These are phyloP conservation scores for Sebastolobus alascanus DNA, from an alignment of 2,797 vertebrate genomes.

Conservation along the genomic window DNA sequence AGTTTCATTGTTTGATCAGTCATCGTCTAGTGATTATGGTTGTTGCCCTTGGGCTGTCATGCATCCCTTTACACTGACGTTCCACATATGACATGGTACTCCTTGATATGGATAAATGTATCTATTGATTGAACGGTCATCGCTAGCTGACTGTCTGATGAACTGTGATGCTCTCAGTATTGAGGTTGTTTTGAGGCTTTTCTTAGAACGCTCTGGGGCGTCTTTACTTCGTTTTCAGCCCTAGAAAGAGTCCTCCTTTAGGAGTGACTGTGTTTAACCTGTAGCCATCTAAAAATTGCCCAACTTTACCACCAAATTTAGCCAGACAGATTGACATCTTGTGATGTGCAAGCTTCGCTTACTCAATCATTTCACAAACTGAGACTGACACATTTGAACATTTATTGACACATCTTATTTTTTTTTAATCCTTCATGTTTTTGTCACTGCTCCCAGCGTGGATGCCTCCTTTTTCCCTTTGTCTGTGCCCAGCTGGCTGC, in stretches of 20 bases:
- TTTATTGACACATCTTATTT: neutral
- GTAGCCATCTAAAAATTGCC: neutral
- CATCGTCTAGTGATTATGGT: neutral
- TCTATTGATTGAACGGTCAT: neutral
- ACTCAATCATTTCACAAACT: neutral
- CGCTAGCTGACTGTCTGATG: neutral
- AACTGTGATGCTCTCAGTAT: neutral
- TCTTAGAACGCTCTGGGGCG: neutral
- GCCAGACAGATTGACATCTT: neutral
- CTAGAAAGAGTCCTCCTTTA: neutral
- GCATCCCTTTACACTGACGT: neutral
- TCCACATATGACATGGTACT: neutral
- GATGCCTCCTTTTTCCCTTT: neutral
- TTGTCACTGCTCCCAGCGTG: neutral
- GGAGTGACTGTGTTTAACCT: neutral
- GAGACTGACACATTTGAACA: neutral
- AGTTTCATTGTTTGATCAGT: neutral
- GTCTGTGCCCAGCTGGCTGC: no score
- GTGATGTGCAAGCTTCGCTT: neutral
- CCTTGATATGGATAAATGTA: neutral
- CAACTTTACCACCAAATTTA: neutral
- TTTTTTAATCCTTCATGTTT: neutral
- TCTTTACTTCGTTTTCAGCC: neutral
- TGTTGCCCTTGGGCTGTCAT: neutral
- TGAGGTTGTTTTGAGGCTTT: neutral